Evolutionary conservation across 2,797 vertebrate genomes (phyloP).

Genomic region (Okamejei kenojei): DNA sequence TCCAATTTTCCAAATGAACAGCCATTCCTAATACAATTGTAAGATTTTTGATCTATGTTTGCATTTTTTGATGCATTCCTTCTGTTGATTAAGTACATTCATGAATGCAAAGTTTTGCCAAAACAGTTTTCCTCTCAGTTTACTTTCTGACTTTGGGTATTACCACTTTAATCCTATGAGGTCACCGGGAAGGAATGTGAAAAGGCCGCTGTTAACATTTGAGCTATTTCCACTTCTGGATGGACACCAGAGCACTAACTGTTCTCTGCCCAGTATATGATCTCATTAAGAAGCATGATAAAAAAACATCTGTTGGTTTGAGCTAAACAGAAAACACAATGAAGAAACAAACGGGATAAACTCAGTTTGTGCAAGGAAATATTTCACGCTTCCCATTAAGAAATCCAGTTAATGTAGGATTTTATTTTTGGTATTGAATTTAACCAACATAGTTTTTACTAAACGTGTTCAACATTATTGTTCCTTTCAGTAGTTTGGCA

Average conservation of each 20-base stretch:
- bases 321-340: constrained; percentile 56
- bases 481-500: not conserved
- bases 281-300: constrained; percentile 54
- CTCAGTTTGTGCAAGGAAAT: constrained; percentile 46
- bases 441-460: not conserved
- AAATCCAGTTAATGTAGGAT: constrained; percentile 30
- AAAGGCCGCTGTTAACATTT: constrained; percentile 53
- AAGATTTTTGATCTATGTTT: not conserved
- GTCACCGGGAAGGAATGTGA: constrained; percentile 59
- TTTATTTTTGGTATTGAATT: not conserved
- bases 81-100: not conserved
- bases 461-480: not conserved
- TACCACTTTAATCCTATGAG: constrained; percentile 55
- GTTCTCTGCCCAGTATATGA: constrained; percentile 54
- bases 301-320: constrained; percentile 59
- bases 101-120: not conserved
- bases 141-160: constrained; percentile 55
- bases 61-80: not conserved
- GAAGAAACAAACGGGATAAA: constrained; percentile 51
- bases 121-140: constrained; percentile 45
- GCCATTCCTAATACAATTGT: not conserved
- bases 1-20: not conserved
- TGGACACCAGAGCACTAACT: constrained; percentile 53
- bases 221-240: constrained; percentile 63
- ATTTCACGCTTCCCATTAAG: constrained; percentile 49